Evolutionary conservation across 2,797 vertebrate genomes (phyloP), one percentile per base, ranked within the genome.

Genomic region (Muraenolepis orangiensis): DNA sequence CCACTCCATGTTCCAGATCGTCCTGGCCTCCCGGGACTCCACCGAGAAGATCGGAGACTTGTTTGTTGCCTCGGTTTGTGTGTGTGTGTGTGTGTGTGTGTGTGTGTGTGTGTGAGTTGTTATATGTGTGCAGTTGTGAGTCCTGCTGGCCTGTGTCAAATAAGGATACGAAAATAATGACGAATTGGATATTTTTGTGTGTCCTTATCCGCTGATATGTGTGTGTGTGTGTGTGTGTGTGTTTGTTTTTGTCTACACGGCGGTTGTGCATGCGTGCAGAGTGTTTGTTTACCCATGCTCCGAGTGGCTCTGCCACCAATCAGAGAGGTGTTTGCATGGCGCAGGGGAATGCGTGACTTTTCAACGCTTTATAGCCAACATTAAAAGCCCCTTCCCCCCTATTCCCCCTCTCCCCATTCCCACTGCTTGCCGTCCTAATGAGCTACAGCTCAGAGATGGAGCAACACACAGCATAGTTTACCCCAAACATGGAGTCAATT

Each of bases 1-100:
- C 87, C 97, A 99, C 88, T 96, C 96, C 93, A 96, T 98, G 95
- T 98, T 99, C 90, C 96, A 97, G 91, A 98, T 98, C 0, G 96
- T 97, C 0, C 87, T 99, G 81, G 91, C 95, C 0, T 98, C 96
- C 2, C 95, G 96, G 97, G 97, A 98, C 75, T 74, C 91, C 42
- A 91, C 90, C 0, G 96, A 99, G 93, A 98, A 95, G 82, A 98
- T 98, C 0, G 97, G 97, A 0, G 97, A 99, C 89, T 93, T 98
- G 66, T 99, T 99, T 0, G 97, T 99, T 69, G 97, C 97, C 72
- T 99, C 97, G 66, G 97, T 98, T 12, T 86, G 89, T 88, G 73
- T 57, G 46, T 5, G 18, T 23, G 46, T n/a, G 18, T n/a, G 46
- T 57, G 18, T 67, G 46, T 66, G 46, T 16, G 66, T 6, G 32